These are phyloP conservation scores for Caenorhabditis uteleia DNA, from an alignment of 2,888 invertebrate species.

Conservation along the genomic window DNA sequence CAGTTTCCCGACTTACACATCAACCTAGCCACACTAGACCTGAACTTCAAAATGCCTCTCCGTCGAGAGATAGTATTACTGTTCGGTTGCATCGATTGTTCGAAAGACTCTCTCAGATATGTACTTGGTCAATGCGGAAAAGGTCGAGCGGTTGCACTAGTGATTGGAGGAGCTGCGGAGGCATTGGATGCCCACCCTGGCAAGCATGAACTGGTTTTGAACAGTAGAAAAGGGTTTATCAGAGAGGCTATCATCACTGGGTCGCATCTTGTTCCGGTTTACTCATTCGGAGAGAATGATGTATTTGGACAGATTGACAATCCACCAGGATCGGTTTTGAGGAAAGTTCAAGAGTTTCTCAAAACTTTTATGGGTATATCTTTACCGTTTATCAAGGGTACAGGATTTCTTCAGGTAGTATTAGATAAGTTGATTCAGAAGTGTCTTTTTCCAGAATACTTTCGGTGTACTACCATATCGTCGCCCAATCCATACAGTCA, in stretches of 20 bases:
- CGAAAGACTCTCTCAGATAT: conserved; percentile 26
- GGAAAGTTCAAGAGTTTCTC: conserved; percentile 50
- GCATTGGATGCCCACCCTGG: conserved; percentile 82
- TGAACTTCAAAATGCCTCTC: conserved; percentile 38
- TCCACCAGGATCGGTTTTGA: conserved; percentile 47
- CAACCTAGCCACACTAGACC: conserved; percentile 40
- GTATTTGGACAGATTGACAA: conserved; percentile 59
- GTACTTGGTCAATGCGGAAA: conserved; percentile 22
- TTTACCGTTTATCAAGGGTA: conserved; percentile 71
- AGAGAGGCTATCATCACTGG: conserved; percentile 52
- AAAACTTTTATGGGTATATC: conserved; percentile 70
- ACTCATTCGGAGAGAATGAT: conserved; percentile 72
- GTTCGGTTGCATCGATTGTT: conserved; percentile 29
- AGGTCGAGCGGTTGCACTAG: conserved; percentile 9
- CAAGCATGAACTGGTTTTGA: conserved; percentile 38
- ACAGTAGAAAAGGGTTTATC: conserved; percentile 33
- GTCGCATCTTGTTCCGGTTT: conserved; percentile 71
- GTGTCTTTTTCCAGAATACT: neutral
- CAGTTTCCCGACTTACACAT: conserved; percentile 25
- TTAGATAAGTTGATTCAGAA: neutral
- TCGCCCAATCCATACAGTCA: conserved; percentile 73
- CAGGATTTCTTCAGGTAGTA: conserved; percentile 79
- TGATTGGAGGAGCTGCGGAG: conserved; percentile 80
- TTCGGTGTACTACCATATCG: conserved; percentile 3
- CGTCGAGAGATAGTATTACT: conserved; percentile 70